These are phyloP conservation scores for Entelurus aequoreus DNA, from an alignment of 2,113 vertebrate genomes.

Conservation along the genomic window DNA sequence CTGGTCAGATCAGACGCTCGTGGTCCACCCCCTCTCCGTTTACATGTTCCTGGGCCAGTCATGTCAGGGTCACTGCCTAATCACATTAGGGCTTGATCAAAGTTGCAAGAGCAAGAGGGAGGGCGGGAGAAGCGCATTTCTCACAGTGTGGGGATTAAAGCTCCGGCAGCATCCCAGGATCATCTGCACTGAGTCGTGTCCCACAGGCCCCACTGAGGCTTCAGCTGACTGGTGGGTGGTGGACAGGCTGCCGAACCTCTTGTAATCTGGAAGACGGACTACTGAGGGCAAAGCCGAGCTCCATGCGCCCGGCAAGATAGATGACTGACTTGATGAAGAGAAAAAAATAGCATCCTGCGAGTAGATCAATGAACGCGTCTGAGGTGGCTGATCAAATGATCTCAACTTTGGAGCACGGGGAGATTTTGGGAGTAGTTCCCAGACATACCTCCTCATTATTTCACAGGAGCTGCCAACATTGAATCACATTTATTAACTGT, in stretches of 20 bases:
- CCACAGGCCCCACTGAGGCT: constrained; percentile 39
- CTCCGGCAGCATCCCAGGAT: constrained; percentile 51
- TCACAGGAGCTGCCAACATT: constrained; percentile 30
- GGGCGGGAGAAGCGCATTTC: constrained; percentile 60
- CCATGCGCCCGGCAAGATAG: constrained; percentile 45
- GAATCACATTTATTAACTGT: constrained; percentile 3
- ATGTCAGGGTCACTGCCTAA: constrained; percentile 72
- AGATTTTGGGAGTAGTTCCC: constrained; percentile 32
- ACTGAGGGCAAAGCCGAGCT: constrained; percentile 51
- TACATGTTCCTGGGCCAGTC: constrained; percentile 63
- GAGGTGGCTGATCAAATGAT: constrained; percentile 63
- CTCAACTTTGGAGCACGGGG: constrained; percentile 38
- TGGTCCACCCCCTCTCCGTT: constrained; percentile 25
- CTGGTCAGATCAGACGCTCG: constrained; percentile 57
- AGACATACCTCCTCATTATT: constrained; percentile 44
- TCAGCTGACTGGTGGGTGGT: constrained; percentile 42
- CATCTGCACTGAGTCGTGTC: constrained; percentile 36
- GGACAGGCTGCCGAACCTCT: constrained; percentile 48
- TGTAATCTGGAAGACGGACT: constrained; percentile 65
- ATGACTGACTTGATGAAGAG: constrained; percentile 51
- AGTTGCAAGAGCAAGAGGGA: constrained; percentile 58
- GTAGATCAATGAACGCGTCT: constrained; percentile 51
- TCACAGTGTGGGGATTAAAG: constrained; percentile 65
- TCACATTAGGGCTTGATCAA: constrained; percentile 71
- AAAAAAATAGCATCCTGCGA: constrained; percentile 45